Evolutionary conservation across 2,888 invertebrate species (phyloP).

Genomic region (Drosophila mimetica): DNA sequence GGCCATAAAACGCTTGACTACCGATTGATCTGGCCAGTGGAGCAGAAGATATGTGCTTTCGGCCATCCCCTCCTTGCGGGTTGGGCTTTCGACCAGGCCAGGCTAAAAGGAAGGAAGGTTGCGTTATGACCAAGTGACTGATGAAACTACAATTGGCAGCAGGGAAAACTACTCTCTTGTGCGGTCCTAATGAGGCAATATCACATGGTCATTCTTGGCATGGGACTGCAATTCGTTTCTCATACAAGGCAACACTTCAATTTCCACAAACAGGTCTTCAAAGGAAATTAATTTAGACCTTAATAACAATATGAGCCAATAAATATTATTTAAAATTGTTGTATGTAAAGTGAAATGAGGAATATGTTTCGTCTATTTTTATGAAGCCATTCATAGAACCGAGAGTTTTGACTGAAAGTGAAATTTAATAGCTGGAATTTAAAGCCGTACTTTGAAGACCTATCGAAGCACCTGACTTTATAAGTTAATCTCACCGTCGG

Average conservation of each 20-base stretch:
- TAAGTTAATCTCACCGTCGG: background rate
- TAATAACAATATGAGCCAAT: too few relatives aligned
- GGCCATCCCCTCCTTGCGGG: conserved; percentile 1
- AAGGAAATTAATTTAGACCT: background rate
- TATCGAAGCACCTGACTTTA: background rate
- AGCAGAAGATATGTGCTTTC: conserved; percentile 40
- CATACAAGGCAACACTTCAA: background rate
- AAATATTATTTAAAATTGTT: too few relatives aligned
- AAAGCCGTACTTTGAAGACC: too few relatives aligned
- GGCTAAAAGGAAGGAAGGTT: background rate
- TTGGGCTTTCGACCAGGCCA: background rate
- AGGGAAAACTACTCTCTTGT: background rate
- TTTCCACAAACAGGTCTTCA: background rate
- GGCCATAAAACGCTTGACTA: conserved; percentile 47
- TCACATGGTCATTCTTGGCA: background rate
- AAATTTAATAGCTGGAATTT: background rate
- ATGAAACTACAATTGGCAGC: conserved; percentile 37
- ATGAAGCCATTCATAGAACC: too few relatives aligned
- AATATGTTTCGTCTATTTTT: too few relatives aligned
- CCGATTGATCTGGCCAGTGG: conserved; percentile 25
- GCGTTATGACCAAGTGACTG: conserved; percentile 20
- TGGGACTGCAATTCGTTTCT: background rate
- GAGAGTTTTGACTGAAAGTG: too few relatives aligned
- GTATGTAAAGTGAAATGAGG: too few relatives aligned
- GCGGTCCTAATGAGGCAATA: conserved; percentile 19